Base-by-base conservation (phyloP, 2,113 vertebrate genomes). In the Notothenia rossii region DNA sequence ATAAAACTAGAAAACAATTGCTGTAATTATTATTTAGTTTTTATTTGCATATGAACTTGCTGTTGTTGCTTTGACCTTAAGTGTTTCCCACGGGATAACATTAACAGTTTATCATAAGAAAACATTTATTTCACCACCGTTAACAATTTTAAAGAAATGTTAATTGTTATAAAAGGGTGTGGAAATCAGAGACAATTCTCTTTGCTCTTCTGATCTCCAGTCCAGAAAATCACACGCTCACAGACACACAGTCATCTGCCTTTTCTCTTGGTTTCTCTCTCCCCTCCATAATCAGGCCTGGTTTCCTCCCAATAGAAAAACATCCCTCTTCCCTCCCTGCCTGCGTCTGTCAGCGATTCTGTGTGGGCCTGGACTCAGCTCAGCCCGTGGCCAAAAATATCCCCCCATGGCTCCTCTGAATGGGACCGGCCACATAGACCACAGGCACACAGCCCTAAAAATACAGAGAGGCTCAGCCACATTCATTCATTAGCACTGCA, bases 291-390 rank as follows among this genome's bases (percentile, higher is more conserved):
- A 90, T 89, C 90, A 89, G 69, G 67, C 83, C 78, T 87, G 81
- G 86, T 91, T 94, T 91, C 92, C 90, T 90, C 90, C 89, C 90
- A 88, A 89, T 91, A 93, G 90, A 86, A 93, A 93, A 94, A 91
- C 92, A 91, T 91, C 92, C 87, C 83, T 91, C 83, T 87, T 90
- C 87, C 87, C 90, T 90, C 75, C 74, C 70, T 51, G 82, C 87
- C 86, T 86, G 86, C 75, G 62, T 90, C 92, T 92, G 93, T 94
- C 92, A 92, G 92, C 90, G 69, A 87, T 93, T 94, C 93, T 93
- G 92, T 94, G 92, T 94, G 93, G 93, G 90, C 93, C 89, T 90
- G 88, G 87, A 92, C 90, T 93, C 91, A 90, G 76, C 76, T 91
- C 86, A 81, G 88, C 75, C 90, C 88, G 78, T 84, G 87, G 87